Evolutionary conservation across 2,113 vertebrate species (phyloP), one percentile per base, ranked within the genome.

Genomic region (Microcebus ravelobensis): DNA sequence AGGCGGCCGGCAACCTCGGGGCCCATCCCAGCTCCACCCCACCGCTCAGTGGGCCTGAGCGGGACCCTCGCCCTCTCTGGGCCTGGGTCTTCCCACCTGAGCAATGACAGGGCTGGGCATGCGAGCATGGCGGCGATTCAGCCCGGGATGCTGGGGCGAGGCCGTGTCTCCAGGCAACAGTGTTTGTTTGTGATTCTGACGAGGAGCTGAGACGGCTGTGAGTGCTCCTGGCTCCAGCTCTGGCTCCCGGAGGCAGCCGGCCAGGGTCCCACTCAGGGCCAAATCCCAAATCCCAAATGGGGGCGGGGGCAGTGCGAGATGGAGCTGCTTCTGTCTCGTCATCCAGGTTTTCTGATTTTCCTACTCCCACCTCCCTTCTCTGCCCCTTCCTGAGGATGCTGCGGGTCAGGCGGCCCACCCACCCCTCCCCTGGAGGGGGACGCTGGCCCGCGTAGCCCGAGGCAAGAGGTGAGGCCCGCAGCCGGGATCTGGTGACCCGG

Each of bases 141-240:
- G 76, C 61, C 48, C 21, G 67, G 95, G 92, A 81, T 63, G 89
- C 91, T 80, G 77, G 74, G 90, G 81, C 1, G 61, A 84, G 90
- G 95, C 8, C 0, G 63, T 20, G 96, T 97, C 95, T 57, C 97
- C 34, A 96, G 84, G 97, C 96, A 87, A 94, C 97, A 63, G 5
- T 97, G 97, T 97, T 97, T 97, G 97, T 98, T 97, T 95, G 94
- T 31, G 87, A 70, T 87, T 77, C 80, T 52, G 88, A 12, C 77
- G 86, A 34, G 81, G 20, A 68, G 90, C 88, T 20, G 94, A 88
- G 95, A 93, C 96, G 97, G 97, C 96, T 97, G 96, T 25, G 81
- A 88, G 86, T 0, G 2, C 61, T 97, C 92, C 94, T 96, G 97
- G 97, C 95, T 79, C 63, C 13, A 4, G 81, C 80, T 48, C 50